Evolutionary conservation across 1,140 invertebrate species (phyloP).

Genomic region (Macrosteles quadrilineatus): DNA sequence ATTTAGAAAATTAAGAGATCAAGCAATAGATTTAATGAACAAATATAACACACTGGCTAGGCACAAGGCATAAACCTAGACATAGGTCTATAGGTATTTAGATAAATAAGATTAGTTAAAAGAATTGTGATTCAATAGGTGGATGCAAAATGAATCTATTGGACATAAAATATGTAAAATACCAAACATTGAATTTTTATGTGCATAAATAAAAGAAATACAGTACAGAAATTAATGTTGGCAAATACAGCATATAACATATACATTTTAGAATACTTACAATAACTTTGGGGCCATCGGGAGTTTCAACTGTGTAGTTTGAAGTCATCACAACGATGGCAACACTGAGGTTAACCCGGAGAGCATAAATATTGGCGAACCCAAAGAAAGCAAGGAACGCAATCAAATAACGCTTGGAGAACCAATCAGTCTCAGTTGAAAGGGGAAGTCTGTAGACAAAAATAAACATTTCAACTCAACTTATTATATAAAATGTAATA

Average conservation of each 20-base stretch:
- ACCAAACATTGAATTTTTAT: neutral
- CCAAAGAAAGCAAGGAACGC: constrained; percentile 81
- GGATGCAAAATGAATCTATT: no score
- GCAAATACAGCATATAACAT: no score
- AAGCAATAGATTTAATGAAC: no score
- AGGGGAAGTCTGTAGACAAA: neutral
- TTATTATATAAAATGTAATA: neutral
- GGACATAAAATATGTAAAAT: neutral
- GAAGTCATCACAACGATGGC: constrained; percentile 86
- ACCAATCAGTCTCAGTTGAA: constrained; percentile 52
- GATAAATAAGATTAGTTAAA: no score
- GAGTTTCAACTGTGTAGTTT: constrained; percentile 34
- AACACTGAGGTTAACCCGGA: constrained; percentile 85
- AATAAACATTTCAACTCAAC: neutral
- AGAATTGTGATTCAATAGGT: no score
- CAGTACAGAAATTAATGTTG: neutral
- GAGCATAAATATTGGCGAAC: constrained; percentile 84
- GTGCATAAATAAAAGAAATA: neutral
- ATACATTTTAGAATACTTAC: no score
- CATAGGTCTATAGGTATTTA: no score
- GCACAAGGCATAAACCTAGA: no score
- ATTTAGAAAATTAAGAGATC: no score
- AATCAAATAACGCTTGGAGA: constrained; percentile 68
- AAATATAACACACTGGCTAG: no score
- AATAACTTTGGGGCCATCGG: constrained; percentile 33